Base-by-base conservation (phyloP, 2,113 vertebrate genomes). In the Asarcornis scutulata region DNA sequence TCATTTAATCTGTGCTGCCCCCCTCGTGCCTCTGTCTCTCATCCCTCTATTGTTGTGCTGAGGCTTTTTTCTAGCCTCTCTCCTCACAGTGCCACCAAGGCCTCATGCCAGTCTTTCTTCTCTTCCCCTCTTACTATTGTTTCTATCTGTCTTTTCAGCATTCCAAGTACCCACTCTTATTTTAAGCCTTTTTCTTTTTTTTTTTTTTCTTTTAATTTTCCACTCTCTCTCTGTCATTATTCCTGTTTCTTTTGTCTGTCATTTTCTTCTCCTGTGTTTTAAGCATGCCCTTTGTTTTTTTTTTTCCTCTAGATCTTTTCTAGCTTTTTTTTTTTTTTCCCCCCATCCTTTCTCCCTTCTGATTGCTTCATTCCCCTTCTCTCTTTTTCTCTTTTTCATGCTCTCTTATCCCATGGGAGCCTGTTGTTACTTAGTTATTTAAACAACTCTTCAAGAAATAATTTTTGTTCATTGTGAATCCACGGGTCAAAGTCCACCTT, bases 251-350 rank as follows among this genome's bases (percentile, higher is more conserved):
- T 89, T 89, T 83, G 91, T 85, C 84, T 92, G 40, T 88, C 67
- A 77, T 83, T 88, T 94, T 80, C 55, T 88, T 95, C 67, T 88
- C 26, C 67, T 17, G 10, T 34, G 52, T 68, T 67, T 89, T 83
- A 93, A 89, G 40, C 46, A 94, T 59, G 64, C 34, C 79, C 68
- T 96, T 94, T 96, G 85, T 42, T 76, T 96, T 88, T 90, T 63
- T 81, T 95, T 96, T 78, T 75, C 72, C 64, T 86, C 64, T 60
- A 91, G 72, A 93, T 89, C 68, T 88, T 46, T 94, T 93, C 72
- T 52, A 88, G 36, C n/a, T 53, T 29, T 36, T 44, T 36, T 64
- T 32, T 53, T 29, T 36, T 42, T 36, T 6, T 11, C 6, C 5
- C 9, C 44, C 20, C 46, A 11, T 48, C 20, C 6, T 44, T 32